Base-by-base conservation (phyloP, 2,888 invertebrate species). In the Chloroclysta siterata region DNA sequence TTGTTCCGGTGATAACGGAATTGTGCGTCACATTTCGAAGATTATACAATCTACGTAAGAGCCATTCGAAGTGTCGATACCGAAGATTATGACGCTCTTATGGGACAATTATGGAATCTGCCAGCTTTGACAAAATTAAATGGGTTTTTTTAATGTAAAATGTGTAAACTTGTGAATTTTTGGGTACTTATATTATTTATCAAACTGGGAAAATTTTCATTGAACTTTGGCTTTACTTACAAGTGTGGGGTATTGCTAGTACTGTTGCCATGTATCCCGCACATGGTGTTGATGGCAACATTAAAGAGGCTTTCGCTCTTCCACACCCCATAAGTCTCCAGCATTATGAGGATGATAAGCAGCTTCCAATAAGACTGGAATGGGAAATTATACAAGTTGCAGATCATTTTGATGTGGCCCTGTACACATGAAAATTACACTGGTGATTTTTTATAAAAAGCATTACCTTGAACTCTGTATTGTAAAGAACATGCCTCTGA, bases 401-500 rank as follows among this genome's bases (percentile, higher is more conserved):
- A 22, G 22, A 22, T 3, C 22, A 22, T 22, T 22, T 22, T 22
- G 22, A 22, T 22, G 22, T 22, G 22, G 22, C 22, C n/a, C 22
- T 22, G 22, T 22, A 2, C 1, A 22, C 22, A 22, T 3, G 3
- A 1, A 22, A 22, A 22, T 22, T 22, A 3, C n/a, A n/a, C 1
- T 22, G 22, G 22, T 22, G 22, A 22, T 22, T 22, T 22, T 22
- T 17, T n/a, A 4, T 46, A 39, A 39, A 0, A 3, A 15, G 15
- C 17, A 10, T 4, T 46, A 97, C 97, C 93, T 96, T 95, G 80
- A 97, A 96, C 53, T 95, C 91, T 7, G 95, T 95, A 82, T 98
- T 98, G 72, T 95, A 96, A 11, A 98, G 89, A 39, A 98, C 93
- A 90, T 98, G 98, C 39, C 98, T 93, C 81, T 97, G 98, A 0